Evolutionary conservation across 2,888 invertebrate genomes (phyloP).

Genomic region (Chironomus tentans): DNA sequence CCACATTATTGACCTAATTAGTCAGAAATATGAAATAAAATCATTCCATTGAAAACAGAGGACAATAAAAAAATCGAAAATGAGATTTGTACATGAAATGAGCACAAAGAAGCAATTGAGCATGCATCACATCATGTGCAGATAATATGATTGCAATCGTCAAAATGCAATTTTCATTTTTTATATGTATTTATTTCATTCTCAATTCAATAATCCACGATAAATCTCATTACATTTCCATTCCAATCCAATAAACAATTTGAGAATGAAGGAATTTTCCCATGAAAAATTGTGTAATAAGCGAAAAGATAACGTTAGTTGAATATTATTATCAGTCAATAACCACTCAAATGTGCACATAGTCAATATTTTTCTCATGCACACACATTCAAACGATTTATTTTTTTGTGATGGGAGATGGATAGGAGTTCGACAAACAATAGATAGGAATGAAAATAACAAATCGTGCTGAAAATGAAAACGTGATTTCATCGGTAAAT

Average conservation of each 20-base stretch:
- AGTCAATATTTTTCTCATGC: conserved; percentile 10
- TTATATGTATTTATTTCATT: not conserved
- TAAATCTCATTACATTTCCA: not conserved
- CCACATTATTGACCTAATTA: no score
- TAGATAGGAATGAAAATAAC: conserved; percentile 15
- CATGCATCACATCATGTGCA: conserved; percentile 2
- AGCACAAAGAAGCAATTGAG: not conserved
- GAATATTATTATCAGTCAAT: conserved; percentile 27
- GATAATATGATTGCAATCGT: conserved; percentile 16
- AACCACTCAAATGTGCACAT: conserved; percentile 19
- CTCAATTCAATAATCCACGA: not conserved
- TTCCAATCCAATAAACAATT: not conserved
- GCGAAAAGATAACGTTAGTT: conserved; percentile 24
- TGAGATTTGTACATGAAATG: no score
- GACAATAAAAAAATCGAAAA: no score
- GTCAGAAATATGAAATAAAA: no score
- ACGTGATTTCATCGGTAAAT: conserved; percentile 25
- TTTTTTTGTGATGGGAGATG: no score
- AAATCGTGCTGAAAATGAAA: conserved; percentile 26
- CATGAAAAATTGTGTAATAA: conserved; percentile 24
- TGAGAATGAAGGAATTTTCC: conserved; percentile 2
- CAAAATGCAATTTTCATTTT: conserved; percentile 15
- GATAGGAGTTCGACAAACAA: not conserved
- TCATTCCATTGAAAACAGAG: no score
- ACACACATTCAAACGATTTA: not conserved